Base-by-base conservation (phyloP, 2,888 invertebrate genomes). In the Adineta ricciae region DNA sequence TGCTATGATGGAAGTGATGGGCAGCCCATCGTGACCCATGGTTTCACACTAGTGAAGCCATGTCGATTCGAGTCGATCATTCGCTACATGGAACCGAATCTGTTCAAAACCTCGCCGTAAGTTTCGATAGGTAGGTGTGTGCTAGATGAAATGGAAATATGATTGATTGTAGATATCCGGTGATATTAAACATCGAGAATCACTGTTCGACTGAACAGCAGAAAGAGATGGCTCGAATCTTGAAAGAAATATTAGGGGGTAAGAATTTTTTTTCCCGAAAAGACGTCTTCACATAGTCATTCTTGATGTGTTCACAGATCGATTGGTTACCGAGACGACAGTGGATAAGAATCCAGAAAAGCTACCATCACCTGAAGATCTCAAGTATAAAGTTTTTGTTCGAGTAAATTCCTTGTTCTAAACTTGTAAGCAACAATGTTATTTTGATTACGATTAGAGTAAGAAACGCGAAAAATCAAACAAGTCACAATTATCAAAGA, bases 41-140 rank as follows among this genome's bases (percentile, higher is more conserved):
- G 19, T 19, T 41, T 3, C 24, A 78, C 78, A 38, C 8, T 78
- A 24, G 78, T 78, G n/a, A 78, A 41, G 14, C 41, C 78, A 78
- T 78, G 78, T 78, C 41, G 14, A 41, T 78, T 78, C 19, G 78
- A 78, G n/a, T 41, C 78, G 41, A 78, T 78, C n/a, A 78, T 78
- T 41, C 78, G 41, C 3, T 41, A 21, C n/a, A 78, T 78, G n/a
- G n/a, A 78, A 41, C 78, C 78, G 24, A 78, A 78, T 78, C 78
- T 78, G n/a, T 78, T 38, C 21, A 78, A 78, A 78, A n/a, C 78
- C 38, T 78, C 78, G n/a, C 41, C 38, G 78, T 78, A 78, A 41
- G 16, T 64, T 9, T 56, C n/a, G 16, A 24, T 46, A 46, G 5
- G 5, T 5, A 46, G n/a, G n/a, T n/a, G n/a, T n/a, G n/a, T n/a